These are phyloP conservation scores for Plectus sambesii DNA, from an alignment of 1,140 invertebrate genomes.

Conservation along the genomic window DNA sequence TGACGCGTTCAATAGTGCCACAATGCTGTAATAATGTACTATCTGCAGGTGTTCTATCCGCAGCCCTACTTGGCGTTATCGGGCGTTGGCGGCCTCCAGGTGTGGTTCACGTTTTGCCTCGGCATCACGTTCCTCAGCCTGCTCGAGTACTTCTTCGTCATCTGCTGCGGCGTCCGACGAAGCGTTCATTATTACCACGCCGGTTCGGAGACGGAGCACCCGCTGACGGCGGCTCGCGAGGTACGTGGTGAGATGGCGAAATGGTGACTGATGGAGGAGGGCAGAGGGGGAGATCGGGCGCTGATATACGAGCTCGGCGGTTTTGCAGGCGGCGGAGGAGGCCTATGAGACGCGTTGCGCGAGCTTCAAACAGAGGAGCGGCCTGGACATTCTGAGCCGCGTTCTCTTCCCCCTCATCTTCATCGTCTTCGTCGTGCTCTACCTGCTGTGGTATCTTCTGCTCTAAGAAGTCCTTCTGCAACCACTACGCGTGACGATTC, in stretches of 20 bases:
- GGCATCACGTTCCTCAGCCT: constrained; percentile 26
- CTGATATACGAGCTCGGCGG: constrained; percentile 3
- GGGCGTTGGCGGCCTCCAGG: constrained; percentile 10
- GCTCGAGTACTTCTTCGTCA: constrained; percentile 27
- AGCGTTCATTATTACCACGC: constrained; percentile 12
- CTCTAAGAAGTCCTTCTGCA: too few relatives aligned
- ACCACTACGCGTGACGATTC: constrained; percentile 8
- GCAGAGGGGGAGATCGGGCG: too few relatives aligned
- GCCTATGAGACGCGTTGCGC: constrained; percentile 15
- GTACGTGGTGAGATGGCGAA: constrained; percentile 1
- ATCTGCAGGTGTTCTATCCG: constrained; percentile 12
- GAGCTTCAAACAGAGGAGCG: constrained; percentile 18
- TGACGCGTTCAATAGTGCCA: background rate
- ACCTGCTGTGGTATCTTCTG: constrained; percentile 33
- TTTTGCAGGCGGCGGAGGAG: constrained; percentile 7
- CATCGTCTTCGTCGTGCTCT: constrained; percentile 33
- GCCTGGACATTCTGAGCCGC: constrained; percentile 34
- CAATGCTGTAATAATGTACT: background rate
- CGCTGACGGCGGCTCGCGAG: constrained; percentile 16
- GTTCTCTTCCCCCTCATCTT: constrained; percentile 38
- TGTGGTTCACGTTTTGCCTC: constrained; percentile 26
- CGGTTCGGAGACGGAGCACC: constrained; percentile 11
- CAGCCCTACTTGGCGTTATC: constrained; percentile 12
- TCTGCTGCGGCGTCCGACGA: constrained; percentile 28
- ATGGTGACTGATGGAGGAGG: too few relatives aligned